Conservation (phyloP, 2,113 vertebrate genomes). For the Prunella himalayana region DNA sequence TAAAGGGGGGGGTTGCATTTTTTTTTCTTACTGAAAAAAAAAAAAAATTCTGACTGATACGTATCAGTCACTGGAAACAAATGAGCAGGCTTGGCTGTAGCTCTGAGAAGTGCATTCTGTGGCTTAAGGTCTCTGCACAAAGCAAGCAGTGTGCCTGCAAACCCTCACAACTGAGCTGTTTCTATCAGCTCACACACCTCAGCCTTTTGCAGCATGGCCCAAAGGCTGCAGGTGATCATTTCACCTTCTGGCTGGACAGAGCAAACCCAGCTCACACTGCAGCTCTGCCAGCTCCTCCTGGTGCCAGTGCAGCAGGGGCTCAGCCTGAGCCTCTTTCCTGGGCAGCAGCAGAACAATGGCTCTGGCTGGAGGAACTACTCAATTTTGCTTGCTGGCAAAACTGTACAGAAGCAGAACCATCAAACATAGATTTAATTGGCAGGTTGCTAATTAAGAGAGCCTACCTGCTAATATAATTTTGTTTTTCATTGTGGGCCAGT, state of each 20-base stretch:
- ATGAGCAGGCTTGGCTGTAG: background rate
- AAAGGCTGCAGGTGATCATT: background rate
- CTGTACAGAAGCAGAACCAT: background rate
- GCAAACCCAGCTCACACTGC: background rate
- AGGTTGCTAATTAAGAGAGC: background rate
- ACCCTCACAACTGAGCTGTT: background rate
- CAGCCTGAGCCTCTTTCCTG: background rate
- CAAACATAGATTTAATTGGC: background rate
- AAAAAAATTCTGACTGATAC: background rate
- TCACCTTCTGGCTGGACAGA: background rate
- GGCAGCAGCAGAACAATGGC: background rate
- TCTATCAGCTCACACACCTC: background rate
- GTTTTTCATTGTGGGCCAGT: background rate
- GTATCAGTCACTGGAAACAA: background rate
- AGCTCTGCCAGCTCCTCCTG: background rate
- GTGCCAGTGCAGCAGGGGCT: background rate
- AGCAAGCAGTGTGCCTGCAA: background rate
- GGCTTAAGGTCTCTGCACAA: background rate
- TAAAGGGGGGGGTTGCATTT: fast-evolving
- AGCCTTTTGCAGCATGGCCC: background rate
- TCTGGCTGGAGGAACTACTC: background rate
- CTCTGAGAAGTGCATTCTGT: background rate
- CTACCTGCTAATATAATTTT: background rate
- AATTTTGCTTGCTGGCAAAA: background rate
- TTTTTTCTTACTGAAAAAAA: no score